Base-by-base conservation (phyloP, 2,888 invertebrate genomes). In the Eupithecia insigniata region DNA sequence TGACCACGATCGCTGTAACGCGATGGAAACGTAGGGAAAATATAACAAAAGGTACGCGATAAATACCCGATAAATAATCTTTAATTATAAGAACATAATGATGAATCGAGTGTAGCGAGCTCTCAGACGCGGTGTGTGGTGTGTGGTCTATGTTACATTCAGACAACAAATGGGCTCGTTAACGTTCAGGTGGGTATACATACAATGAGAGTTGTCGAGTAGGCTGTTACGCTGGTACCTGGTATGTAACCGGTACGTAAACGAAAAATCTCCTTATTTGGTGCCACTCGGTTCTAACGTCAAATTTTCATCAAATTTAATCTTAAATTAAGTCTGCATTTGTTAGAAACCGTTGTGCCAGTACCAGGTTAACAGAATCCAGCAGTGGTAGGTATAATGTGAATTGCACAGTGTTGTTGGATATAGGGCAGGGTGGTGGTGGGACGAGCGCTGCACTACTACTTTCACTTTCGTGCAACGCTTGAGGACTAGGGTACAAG, bases 401-500 rank as follows among this genome's bases (percentile, higher is more conserved):
- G 14, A 10, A 51, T 2, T 22, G 10, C 12, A 2, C 46, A 22
- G 14, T 55, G 55, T 14, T 22, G 68, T 66, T 30, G 67, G 66
- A 79, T 75, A 78, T 77, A 69, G 77, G 77, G 68, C 77, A 77
- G 71, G 70, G 66, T 73, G 72, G 70, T 66, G 67, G 51, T 70
- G 73, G 79, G 79, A 77, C 75, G 75, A 73, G 73, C 71, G 66
- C 46, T 51, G 74, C 71, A 74, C 74, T 76, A 69, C 74, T 58
- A 76, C 79, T 79, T 79, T 79, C 79, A 79, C 79, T 79, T 74
- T 76, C 75, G 69, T 55, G 55, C 55, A 64, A 72, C 75, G 72
- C 72, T 64, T 71, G 34, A 26, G 77, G 68, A 76, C 79, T 34
- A 79, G 76, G 73, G 73, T 34, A 77, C 69, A 76, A 76, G 79